Evolutionary conservation across 2,797 vertebrate genomes (phyloP), one percentile per base, ranked within the genome.

Genomic region (Hybognathus amarus): DNA sequence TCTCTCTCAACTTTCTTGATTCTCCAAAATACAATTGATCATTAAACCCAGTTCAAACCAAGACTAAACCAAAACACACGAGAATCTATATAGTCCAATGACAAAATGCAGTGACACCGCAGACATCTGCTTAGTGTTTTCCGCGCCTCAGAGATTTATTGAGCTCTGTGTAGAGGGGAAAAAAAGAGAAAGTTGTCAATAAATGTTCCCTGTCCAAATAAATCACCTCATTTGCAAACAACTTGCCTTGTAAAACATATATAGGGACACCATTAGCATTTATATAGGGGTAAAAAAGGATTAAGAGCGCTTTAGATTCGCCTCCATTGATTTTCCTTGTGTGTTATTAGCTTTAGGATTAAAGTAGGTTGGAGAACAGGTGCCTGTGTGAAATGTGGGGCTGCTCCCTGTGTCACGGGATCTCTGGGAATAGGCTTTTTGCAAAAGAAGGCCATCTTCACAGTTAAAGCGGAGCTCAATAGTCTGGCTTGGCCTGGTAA

Each of bases 361-460:
- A 61, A 76, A 70, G 64, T 59, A 81, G 79, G 90, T 92, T 93
- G 91, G 83, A 82, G 86, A 92, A 91, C 90, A 94, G 93, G 93
- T 94, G 90, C 88, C 89, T 90, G 85, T 85, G 89, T 87, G 88
- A 90, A 91, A 94, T 92, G 87, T 93, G 88, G 93, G 93, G 88
- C 92, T 92, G 38, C 88, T 94, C 92, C 91, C 92, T 87, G 88
- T 91, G 87, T 92, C 91, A 91, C 90, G 68, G 83, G 86, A 87
- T 92, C 89, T 91, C 68, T 64, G 93, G 93, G 93, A 94, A 91
- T 93, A 85, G 76, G 10, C 90, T 90, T 92, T 47, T 93, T 89
- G 92, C 91, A 93, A 94, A 93, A 92, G 94, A 93, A 93, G 90
- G 93, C 90, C 93, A 92, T 87, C 90, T 90, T 90, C 90, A 86